Evolutionary conservation across 92 coral and sea anemone genomes (phyloP), one percentile per base, ranked within the genome.

Genomic region (Bergia sp.): DNA sequence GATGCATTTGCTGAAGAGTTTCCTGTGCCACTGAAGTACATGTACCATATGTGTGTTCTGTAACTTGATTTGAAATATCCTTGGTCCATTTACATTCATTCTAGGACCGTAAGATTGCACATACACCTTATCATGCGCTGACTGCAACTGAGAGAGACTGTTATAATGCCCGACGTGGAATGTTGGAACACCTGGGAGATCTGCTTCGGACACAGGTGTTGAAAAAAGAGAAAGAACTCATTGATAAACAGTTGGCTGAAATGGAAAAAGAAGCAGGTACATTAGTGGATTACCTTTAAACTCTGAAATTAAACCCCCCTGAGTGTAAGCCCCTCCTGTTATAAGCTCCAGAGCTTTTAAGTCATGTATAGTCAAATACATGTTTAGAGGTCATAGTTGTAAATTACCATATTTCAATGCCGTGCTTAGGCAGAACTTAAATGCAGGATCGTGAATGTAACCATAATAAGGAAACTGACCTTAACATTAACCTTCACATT

Each of bases 31-130:
- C 69, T 61, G 69, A 61, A 61, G 5, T 61, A 47, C 53, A 29
- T 5, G 10, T 47, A 61, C 5, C 9, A 6, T 20, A 2, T 18
- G 6, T 58, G 67, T 58, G 67, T 58, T 58, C 23, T 58, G 67
- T 4, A 11, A 61, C 69, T 61, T 61, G 69, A 18, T 61, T 18
- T 2, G 69, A 20, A 20, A 8, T n/a, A 57, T 40, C 6, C 81
- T 86, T 85, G 55, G 39, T 6, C 43, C 42, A 11, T 91, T 20
- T 37, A 4, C 47, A 43, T 50, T 29, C 1, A 82, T 55, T 65
- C 16, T 85, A 97, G 99, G 99, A 97, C 92, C 98, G 98, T 80
- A 95, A 95, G 92, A 95, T 97, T 74, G 99, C 99, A 20, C 99
- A 97, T 72, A 97, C 99, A 0, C 98, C 99, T 7, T 97, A 97